phyloP scores from a whole-genome alignment of 1,140 invertebrate genomes.

The Drosophila lowei region DNA sequence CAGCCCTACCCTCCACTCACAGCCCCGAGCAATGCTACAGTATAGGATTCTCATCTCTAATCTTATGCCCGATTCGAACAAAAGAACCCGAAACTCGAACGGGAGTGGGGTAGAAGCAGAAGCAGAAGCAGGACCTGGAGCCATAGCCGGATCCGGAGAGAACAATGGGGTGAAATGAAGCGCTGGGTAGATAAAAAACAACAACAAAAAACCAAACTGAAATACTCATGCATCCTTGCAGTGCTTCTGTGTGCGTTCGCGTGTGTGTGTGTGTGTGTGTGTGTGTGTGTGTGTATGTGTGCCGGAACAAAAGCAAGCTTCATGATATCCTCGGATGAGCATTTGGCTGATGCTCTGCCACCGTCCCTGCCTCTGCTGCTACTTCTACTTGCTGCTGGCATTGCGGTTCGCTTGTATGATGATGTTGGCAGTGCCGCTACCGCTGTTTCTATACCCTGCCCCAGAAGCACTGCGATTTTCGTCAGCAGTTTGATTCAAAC shows the following conservation, averaged over 20 bases:
- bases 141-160: no score
- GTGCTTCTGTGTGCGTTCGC: constrained; percentile 7
- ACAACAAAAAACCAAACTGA: neutral
- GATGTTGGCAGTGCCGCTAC: no score
- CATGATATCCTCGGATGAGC: constrained; percentile 71
- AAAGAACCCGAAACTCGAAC: constrained; percentile 20
- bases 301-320: constrained; percentile 44
- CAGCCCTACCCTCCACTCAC: constrained; percentile 6
- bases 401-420: neutral
- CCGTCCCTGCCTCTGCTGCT: constrained; percentile 10
- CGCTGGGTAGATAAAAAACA: constrained; percentile 22
- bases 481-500: no score
- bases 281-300: constrained; percentile 24
- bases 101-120: no score
- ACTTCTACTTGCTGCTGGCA: constrained; percentile 17
- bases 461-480: no score
- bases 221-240: constrained; percentile 16
- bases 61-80: no score
- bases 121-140: no score
- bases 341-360: constrained; percentile 59
- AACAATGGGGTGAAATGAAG: constrained; percentile 21
- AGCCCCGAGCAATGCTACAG: no score
- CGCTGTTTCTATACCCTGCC: no score
- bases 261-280: neutral
- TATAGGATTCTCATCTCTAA: no score